Conservation (phyloP, 2,888 invertebrate species). For the Venustoraphidia nigricollis region DNA sequence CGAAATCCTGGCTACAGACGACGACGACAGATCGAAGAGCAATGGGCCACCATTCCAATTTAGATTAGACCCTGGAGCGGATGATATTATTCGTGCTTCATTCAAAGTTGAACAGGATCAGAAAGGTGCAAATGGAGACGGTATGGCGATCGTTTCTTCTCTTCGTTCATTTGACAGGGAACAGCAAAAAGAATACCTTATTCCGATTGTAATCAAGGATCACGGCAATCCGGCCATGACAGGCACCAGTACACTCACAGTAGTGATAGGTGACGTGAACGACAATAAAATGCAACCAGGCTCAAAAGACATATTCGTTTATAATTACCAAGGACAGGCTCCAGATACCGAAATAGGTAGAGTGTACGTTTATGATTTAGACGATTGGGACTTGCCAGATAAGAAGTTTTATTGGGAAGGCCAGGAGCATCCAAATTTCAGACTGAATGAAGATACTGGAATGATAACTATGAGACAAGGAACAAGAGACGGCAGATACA, state of each 20-base stretch:
- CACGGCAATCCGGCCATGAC: constrained; percentile 94
- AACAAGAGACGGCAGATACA: constrained; percentile 75
- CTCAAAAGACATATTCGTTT: constrained; percentile 90
- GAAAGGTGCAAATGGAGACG: constrained; percentile 93
- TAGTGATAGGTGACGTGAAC: constrained; percentile 94
- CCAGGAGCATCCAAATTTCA: constrained; percentile 72
- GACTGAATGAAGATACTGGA: constrained; percentile 79
- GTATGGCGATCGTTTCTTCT: constrained; percentile 94
- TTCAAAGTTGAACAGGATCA: constrained; percentile 96
- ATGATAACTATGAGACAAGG: constrained; percentile 93
- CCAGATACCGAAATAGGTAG: constrained; percentile 81
- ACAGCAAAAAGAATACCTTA: constrained; percentile 87
- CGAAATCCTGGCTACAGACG: constrained; percentile 84
- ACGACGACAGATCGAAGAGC: constrained; percentile 84
- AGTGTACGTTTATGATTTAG: constrained; percentile 93
- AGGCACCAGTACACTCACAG: constrained; percentile 88
- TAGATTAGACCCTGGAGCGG: constrained; percentile 82
- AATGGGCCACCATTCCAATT: constrained; percentile 96
- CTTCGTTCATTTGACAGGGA: constrained; percentile 87
- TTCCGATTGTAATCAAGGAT: constrained; percentile 95
- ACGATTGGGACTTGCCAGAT: constrained; percentile 97
- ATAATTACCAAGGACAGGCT: constrained; percentile 87
- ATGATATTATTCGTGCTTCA: constrained; percentile 83
- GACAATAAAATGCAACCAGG: constrained; percentile 99
- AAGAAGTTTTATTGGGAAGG: constrained; percentile 94